These are phyloP conservation scores for Deilephila porcellus DNA, from an alignment of 2,888 invertebrate genomes.

Conservation along the genomic window DNA sequence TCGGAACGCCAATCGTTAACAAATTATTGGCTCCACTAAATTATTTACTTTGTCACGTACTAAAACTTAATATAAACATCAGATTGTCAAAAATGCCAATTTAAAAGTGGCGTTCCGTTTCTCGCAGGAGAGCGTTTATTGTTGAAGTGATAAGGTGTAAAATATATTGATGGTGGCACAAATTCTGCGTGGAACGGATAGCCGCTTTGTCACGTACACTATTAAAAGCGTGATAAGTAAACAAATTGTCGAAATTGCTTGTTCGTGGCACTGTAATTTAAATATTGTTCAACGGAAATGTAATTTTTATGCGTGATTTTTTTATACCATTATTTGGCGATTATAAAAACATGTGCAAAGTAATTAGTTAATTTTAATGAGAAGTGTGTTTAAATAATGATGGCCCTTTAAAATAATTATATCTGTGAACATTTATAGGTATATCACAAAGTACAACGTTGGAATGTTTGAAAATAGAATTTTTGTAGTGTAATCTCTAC, in stretches of 20 bases:
- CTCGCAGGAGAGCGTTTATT: slow-evolving; percentile 6
- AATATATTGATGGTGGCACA: slow-evolving; percentile 8
- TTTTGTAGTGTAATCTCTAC: too few relatives aligned
- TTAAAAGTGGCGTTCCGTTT: not conserved
- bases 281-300: slow-evolving; percentile 6
- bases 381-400: not conserved
- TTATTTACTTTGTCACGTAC: slow-evolving; percentile 19
- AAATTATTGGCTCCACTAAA: slow-evolving; percentile 6
- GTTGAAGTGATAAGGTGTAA: slow-evolving; percentile 1
- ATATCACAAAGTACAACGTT: too few relatives aligned
- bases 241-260: slow-evolving; percentile 17
- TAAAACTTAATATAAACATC: slow-evolving; percentile 22
- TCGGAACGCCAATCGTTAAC: slow-evolving; percentile 8
- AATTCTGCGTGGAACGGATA: slow-evolving; percentile 10
- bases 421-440: too few relatives aligned
- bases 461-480: too few relatives aligned
- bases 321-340: not conserved
- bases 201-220: slow-evolving; percentile 12
- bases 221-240: slow-evolving; percentile 20
- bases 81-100: slow-evolving; percentile 11
- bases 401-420: too few relatives aligned
- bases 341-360: not conserved
- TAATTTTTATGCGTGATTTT: not conserved
- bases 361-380: not conserved
- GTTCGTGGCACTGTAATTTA: not conserved